Evolutionary conservation across 2,888 invertebrate species (phyloP).

Genomic region (Zonitis immaculata): DNA sequence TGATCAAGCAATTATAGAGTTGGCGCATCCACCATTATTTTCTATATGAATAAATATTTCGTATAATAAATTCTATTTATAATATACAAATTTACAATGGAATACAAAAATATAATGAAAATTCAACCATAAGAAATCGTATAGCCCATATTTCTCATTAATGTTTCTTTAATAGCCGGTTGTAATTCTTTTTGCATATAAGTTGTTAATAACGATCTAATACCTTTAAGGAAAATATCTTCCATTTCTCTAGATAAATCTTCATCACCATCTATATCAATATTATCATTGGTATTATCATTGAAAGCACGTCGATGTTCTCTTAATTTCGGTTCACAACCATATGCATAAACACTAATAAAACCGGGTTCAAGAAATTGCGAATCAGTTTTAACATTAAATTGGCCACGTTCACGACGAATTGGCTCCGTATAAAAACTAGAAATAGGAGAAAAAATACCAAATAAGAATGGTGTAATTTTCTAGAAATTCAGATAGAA

Average conservation of each 20-base stretch:
- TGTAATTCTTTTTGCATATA: slow-evolving; percentile 81
- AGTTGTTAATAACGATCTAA: slow-evolving; percentile 70
- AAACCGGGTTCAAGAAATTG: slow-evolving; percentile 82
- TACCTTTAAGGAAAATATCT: slow-evolving; percentile 78
- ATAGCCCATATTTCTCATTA: slow-evolving; percentile 85
- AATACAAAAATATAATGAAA: no score
- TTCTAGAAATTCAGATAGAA: background rate
- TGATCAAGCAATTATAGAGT: no score
- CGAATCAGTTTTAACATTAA: slow-evolving; percentile 73
- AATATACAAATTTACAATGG: slow-evolving; percentile 1
- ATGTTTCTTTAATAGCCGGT: slow-evolving; percentile 78
- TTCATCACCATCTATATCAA: slow-evolving; percentile 56
- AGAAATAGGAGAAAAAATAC: slow-evolving; percentile 12
- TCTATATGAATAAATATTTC: no score
- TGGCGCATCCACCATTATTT: no score
- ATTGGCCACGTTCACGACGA: slow-evolving; percentile 62
- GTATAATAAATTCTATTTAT: no score
- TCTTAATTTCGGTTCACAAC: slow-evolving; percentile 57
- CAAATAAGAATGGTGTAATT: background rate
- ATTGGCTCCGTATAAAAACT: slow-evolving; percentile 67
- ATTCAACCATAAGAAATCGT: slow-evolving; percentile 74
- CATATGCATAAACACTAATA: slow-evolving; percentile 80
- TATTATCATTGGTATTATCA: slow-evolving; percentile 49
- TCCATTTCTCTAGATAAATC: slow-evolving; percentile 77
- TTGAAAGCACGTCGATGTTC: slow-evolving; percentile 37